These are phyloP conservation scores for Alectura lathami DNA, from an alignment of 2,113 vertebrate species.

Conservation along the genomic window DNA sequence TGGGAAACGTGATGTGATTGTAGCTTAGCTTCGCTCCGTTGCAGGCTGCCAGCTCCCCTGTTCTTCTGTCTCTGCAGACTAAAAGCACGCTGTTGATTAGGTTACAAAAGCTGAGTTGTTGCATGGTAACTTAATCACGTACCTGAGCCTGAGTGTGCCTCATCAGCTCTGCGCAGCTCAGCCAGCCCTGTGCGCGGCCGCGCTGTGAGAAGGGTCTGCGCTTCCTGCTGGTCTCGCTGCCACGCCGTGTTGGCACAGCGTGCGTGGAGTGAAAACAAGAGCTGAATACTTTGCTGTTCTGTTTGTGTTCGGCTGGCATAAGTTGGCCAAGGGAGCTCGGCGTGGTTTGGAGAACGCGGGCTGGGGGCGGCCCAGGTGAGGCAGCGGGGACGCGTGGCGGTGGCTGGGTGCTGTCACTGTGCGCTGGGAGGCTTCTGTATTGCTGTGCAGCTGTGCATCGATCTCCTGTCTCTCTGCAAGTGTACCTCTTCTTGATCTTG, in stretches of 20 bases:
- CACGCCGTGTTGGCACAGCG: slow-evolving; percentile 8
- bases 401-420: slow-evolving; percentile 27
- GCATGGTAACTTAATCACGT: not conserved
- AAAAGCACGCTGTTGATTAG: not conserved
- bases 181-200: not conserved
- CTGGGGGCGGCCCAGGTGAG: slow-evolving; percentile 32
- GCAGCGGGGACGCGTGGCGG: not conserved
- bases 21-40: not conserved
- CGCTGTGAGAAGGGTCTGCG: not conserved
- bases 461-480: slow-evolving; percentile 19
- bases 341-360: not conserved
- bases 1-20: not conserved
- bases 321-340: not conserved
- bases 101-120: not conserved
- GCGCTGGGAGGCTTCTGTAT: not conserved
- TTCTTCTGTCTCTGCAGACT: not conserved
- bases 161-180: not conserved
- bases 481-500: slow-evolving; percentile 61
- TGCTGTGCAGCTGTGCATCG: slow-evolving; percentile 13
- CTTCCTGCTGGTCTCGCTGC: not conserved
- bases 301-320: slow-evolving; percentile 48
- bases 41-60: not conserved
- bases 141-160: not conserved
- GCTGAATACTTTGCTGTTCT: slow-evolving; percentile 36
- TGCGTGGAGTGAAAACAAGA: not conserved